Percentiles rank a stretch among this genome's conserved stretches.
Evolutionary conservation across 2,113 vertebrate species (phyloP).

Genomic region (Rousettus leschenaultii): DNA sequence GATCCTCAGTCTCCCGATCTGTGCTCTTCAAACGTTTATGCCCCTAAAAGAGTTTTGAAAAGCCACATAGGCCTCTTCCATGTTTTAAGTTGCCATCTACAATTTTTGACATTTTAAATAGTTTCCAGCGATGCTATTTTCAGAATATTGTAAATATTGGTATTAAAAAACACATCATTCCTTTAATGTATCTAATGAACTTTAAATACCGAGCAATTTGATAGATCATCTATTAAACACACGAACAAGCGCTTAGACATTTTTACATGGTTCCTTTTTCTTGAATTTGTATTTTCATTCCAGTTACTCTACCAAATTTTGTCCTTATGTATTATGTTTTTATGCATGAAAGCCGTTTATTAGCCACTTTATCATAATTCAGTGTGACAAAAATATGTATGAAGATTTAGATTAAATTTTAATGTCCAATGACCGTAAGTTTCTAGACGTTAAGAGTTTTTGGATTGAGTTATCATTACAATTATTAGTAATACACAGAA

Average conservation of each 20-base stretch:
- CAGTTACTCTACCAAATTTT: slow-evolving; percentile 22
- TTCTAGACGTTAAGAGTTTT: slow-evolving; percentile 47
- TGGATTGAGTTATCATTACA: neutral
- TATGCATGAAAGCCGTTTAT: slow-evolving; percentile 51
- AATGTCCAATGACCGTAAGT: slow-evolving; percentile 36
- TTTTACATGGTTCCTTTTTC: neutral
- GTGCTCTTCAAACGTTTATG: neutral
- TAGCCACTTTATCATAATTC: slow-evolving; percentile 28
- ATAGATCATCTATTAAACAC: slow-evolving; percentile 38
- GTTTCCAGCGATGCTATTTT: neutral
- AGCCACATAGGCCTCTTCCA: neutral
- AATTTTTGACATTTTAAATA: slow-evolving; percentile 17
- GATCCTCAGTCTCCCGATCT: neutral
- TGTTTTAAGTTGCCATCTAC: neutral
- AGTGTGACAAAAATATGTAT: slow-evolving; percentile 17
- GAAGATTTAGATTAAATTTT: slow-evolving; percentile 60
- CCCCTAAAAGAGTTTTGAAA: neutral
- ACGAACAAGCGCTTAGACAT: slow-evolving; percentile 15
- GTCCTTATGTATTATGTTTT: slow-evolving; percentile 30
- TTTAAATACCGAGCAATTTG: slow-evolving; percentile 66
- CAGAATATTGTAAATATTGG: slow-evolving; percentile 59
- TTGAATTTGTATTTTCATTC: slow-evolving; percentile 55
- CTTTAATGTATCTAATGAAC: slow-evolving; percentile 62
- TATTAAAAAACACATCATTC: slow-evolving; percentile 37
- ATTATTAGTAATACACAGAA: neutral